These are phyloP conservation scores for Pitta sordida DNA, from an alignment of 2,113 vertebrate genomes.

Conservation along the genomic window DNA sequence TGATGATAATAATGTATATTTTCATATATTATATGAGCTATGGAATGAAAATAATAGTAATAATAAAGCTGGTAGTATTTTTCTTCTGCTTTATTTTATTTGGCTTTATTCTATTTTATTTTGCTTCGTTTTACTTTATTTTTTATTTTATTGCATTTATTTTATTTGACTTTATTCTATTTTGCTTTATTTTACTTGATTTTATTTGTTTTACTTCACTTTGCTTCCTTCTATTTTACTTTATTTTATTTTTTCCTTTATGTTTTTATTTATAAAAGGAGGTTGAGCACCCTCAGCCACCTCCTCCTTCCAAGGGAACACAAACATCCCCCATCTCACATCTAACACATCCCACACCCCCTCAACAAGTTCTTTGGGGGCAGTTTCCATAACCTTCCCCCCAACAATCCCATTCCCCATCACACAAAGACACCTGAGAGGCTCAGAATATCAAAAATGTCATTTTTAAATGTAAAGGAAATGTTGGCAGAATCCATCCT, in stretches of 20 bases:
- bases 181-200: neutral
- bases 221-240: neutral
- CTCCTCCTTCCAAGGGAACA: neutral
- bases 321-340: accelerated
- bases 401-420: neutral
- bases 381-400: neutral
- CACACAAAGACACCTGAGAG: neutral
- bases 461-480: too few relatives aligned
- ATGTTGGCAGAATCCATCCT: neutral
- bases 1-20: neutral
- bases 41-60: neutral
- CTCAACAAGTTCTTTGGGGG: neutral
- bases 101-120: neutral
- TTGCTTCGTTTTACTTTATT: neutral
- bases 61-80: neutral
- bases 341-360: neutral
- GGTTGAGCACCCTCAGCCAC: neutral
- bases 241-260: neutral
- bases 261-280: neutral
- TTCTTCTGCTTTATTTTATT: neutral
- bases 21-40: neutral
- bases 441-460: neutral
- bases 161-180: neutral
- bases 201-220: neutral
- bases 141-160: neutral